Conservation (phyloP, 64 coral and sea anemone species). For the Pocillopora damicornis region DNA sequence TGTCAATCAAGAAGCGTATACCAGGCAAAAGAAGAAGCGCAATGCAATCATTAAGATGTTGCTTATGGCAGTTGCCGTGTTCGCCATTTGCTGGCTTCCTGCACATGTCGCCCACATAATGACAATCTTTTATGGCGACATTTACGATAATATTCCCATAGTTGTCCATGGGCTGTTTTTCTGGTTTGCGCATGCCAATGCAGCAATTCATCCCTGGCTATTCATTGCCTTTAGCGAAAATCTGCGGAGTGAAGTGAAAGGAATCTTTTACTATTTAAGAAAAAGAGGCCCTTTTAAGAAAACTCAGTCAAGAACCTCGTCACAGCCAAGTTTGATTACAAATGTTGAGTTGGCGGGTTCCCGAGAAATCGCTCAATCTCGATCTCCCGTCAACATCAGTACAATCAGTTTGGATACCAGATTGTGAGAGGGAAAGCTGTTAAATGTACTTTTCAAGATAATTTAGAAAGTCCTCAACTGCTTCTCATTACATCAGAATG, state of each 20-base stretch:
- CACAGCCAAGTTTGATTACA: not conserved
- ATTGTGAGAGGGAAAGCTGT: not conserved
- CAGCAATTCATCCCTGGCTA: conserved; percentile 67
- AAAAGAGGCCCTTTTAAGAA: conserved; percentile 7
- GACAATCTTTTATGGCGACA: not conserved
- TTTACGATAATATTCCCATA: not conserved
- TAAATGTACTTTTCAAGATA: not conserved
- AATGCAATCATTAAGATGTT: conserved; percentile 44
- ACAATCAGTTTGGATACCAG: not conserved
- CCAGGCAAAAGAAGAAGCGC: conserved; percentile 32
- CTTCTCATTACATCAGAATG: too few species aligned
- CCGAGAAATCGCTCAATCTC: not conserved
- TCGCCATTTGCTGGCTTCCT: conserved; percentile 51
- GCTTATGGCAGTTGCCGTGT: conserved; percentile 33
- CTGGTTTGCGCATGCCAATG: conserved; percentile 61
- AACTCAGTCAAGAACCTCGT: conserved; percentile 36
- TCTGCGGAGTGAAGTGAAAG: not conserved
- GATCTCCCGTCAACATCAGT: not conserved
- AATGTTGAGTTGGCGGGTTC: not conserved
- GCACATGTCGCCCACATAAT: conserved; percentile 49
- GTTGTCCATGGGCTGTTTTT: conserved; percentile 29
- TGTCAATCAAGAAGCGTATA: conserved; percentile 19
- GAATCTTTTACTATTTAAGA: not conserved
- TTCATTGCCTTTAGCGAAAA: conserved; percentile 67
- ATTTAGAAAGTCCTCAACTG: too few species aligned